phyloP scores from a whole-genome alignment of 2,797 vertebrate genomes.

The Decapterus maruadsi region DNA sequence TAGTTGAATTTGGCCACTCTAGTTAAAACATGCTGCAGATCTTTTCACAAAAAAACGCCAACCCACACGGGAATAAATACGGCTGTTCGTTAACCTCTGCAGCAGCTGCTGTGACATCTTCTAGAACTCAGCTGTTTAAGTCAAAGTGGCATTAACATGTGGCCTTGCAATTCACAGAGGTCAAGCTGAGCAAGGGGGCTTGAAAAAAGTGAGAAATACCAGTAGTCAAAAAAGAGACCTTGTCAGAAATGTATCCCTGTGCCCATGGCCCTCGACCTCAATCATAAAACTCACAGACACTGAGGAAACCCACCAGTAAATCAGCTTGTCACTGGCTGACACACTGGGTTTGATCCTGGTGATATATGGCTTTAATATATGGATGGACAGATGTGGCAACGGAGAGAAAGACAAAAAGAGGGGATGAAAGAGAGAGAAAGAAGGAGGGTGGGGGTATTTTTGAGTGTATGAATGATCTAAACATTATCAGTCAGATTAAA shows the following conservation, averaged over 20 bases:
- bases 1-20: neutral
- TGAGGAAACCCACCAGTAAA: slow-evolving; percentile 79
- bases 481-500: neutral
- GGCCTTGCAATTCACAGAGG: slow-evolving; percentile 67
- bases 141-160: slow-evolving; percentile 75
- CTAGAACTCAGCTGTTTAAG: slow-evolving; percentile 66
- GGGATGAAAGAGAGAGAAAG: neutral
- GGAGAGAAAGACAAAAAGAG: slow-evolving; percentile 25
- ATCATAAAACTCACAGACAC: slow-evolving; percentile 84
- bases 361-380: slow-evolving; percentile 84
- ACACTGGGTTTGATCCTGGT: slow-evolving; percentile 80
- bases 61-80: slow-evolving; percentile 23
- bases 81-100: slow-evolving; percentile 13
- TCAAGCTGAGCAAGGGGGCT: slow-evolving; percentile 52
- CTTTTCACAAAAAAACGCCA: slow-evolving; percentile 6
- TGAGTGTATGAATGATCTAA: neutral
- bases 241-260: slow-evolving; percentile 77
- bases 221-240: slow-evolving; percentile 73
- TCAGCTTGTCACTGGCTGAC: slow-evolving; percentile 74
- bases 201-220: slow-evolving; percentile 67
- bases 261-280: slow-evolving; percentile 77
- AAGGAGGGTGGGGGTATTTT: neutral
- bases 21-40: neutral
- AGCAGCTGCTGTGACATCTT: slow-evolving; percentile 63
- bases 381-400: slow-evolving; percentile 59